phyloP scores from a whole-genome alignment of 2,797 vertebrate species.

The Aeoliscus strigatus region DNA sequence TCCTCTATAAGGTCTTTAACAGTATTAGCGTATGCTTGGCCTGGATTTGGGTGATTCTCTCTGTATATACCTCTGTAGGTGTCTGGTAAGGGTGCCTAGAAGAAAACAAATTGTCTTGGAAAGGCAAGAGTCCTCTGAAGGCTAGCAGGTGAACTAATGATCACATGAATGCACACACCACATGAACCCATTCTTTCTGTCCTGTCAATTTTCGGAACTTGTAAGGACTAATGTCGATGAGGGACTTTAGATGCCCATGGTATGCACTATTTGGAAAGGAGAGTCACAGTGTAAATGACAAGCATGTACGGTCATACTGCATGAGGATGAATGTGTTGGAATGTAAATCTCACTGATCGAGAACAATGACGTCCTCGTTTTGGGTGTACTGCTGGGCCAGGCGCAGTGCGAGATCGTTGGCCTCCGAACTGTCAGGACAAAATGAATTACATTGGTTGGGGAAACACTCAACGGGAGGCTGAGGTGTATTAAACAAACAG shows the following conservation, averaged over 20 bases:
- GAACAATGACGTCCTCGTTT: constrained; percentile 84
- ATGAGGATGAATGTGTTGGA: background rate
- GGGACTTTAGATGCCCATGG: constrained; percentile 90
- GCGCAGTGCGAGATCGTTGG: constrained; percentile 90
- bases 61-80: constrained; percentile 84
- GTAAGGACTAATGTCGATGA: constrained; percentile 98
- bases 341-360: constrained; percentile 84
- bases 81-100: constrained; percentile 88
- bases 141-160: constrained; percentile 7
- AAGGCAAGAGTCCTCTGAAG: background rate
- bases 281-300: constrained; percentile 21
- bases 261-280: constrained; percentile 79
- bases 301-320: background rate
- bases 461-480: background rate
- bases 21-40: constrained; percentile 81
- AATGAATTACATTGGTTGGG: background rate
- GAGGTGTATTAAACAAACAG: too few species aligned
- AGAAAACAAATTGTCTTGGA: constrained; percentile 12
- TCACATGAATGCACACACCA: constrained; percentile 79
- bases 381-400: constrained; percentile 85
- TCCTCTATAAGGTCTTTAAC: constrained; percentile 80
- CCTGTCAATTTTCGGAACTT: constrained; percentile 91
- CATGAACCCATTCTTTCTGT: constrained; percentile 97
- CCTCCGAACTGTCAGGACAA: constrained; percentile 82
- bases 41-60: constrained; percentile 81